Conservation (phyloP, 2,888 invertebrate species). For the Leucozona laternaria region DNA sequence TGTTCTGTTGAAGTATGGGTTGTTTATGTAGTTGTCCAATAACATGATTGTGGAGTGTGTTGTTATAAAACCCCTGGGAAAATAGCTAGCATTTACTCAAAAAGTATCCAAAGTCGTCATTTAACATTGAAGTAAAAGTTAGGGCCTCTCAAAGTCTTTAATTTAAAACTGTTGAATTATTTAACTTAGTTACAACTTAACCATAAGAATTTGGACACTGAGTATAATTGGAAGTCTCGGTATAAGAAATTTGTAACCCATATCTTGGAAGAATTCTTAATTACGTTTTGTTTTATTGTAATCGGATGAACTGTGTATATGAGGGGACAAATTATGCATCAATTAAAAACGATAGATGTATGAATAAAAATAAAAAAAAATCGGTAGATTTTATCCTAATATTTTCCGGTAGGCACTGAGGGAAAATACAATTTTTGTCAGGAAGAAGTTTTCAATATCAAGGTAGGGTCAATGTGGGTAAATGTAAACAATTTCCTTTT, state of each 20-base stretch:
- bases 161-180: constrained; percentile 1
- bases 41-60: background rate
- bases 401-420: too few species aligned
- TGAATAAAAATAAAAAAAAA: too few species aligned
- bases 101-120: constrained; percentile 7
- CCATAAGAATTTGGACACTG: background rate
- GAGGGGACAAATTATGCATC: too few species aligned
- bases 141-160: background rate
- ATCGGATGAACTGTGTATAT: background rate
- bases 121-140: constrained; percentile 18
- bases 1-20: background rate
- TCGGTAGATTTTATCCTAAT: too few species aligned
- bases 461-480: too few species aligned
- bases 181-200: background rate
- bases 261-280: background rate
- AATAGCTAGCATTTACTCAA: background rate
- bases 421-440: too few species aligned
- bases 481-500: too few species aligned
- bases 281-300: background rate
- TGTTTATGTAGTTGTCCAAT: constrained; percentile 2
- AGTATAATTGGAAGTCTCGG: background rate
- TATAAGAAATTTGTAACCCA: background rate
- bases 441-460: too few species aligned
- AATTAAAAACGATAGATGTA: too few species aligned
- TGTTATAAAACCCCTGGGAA: constrained; percentile 18